These are phyloP conservation scores for Taenioides sp. DNA, from an alignment of 2,797 vertebrate species.

Conservation along the genomic window DNA sequence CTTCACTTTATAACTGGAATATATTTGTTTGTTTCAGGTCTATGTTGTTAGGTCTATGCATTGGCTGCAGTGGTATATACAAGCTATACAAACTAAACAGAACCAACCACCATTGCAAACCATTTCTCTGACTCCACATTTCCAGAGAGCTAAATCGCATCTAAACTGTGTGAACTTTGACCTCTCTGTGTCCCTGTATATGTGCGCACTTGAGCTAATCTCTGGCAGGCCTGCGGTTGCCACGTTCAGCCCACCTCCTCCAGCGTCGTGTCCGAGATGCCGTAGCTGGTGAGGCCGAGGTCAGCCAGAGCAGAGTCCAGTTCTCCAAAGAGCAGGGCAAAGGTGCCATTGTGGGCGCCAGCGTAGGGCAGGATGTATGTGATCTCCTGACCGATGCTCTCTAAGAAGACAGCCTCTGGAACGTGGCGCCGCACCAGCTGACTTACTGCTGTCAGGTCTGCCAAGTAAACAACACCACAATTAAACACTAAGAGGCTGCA, in stretches of 20 bases:
- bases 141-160: background rate
- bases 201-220: slow-evolving; percentile 4
- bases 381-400: slow-evolving; percentile 93
- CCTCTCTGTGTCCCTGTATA: slow-evolving; percentile 5
- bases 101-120: background rate
- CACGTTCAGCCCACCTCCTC: slow-evolving; percentile 84
- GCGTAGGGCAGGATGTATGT: slow-evolving; percentile 91
- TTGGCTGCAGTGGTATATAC: too few species aligned
- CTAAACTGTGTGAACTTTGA: background rate
- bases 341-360: slow-evolving; percentile 89
- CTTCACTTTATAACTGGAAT: too few species aligned
- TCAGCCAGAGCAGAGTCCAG: slow-evolving; percentile 86
- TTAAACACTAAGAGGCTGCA: background rate
- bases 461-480: background rate
- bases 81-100: background rate
- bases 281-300: slow-evolving; percentile 92
- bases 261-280: slow-evolving; percentile 95
- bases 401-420: slow-evolving; percentile 86
- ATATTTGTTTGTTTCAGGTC: too few species aligned
- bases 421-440: slow-evolving; percentile 85
- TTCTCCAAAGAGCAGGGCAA: slow-evolving; percentile 89
- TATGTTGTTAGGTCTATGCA: too few species aligned
- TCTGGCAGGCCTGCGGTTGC: background rate
- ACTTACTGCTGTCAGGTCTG: slow-evolving; percentile 66
- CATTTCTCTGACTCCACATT: background rate